Conservation (phyloP, 2,797 vertebrate genomes). For the Hapalemur alaotrensis region DNA sequence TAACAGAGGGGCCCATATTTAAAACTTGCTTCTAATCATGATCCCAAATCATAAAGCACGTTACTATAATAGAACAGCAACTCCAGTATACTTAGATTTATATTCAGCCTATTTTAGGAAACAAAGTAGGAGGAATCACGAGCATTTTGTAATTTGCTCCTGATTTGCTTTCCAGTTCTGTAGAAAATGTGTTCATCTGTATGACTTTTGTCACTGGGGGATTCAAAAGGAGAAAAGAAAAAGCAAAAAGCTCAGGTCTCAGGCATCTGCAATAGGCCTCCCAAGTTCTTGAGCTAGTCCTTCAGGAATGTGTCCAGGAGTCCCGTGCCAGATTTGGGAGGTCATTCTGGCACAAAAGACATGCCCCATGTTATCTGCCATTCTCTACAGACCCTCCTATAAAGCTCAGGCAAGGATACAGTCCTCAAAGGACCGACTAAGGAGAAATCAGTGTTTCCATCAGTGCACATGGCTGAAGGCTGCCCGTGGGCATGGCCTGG, state of each 20-base stretch:
- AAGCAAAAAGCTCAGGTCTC: accelerated
- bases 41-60: neutral
- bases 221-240: neutral
- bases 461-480: accelerated
- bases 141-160: neutral
- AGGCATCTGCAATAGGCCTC: accelerated
- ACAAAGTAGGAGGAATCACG: neutral
- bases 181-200: neutral
- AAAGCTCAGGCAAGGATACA: neutral
- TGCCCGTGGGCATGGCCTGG: no score
- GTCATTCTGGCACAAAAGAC: neutral
- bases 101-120: neutral
- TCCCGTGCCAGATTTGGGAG: accelerated
- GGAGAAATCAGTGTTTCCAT: neutral
- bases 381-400: neutral
- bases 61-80: neutral
- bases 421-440: neutral
- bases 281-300: accelerated
- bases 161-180: neutral
- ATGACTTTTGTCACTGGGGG: neutral
- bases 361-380: accelerated
- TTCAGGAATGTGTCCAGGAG: accelerated
- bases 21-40: neutral
- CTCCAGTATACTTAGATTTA: neutral
- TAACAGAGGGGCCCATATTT: neutral